These are phyloP conservation scores for Apamea anceps DNA, from an alignment of 2,888 invertebrate genomes.

Conservation along the genomic window DNA sequence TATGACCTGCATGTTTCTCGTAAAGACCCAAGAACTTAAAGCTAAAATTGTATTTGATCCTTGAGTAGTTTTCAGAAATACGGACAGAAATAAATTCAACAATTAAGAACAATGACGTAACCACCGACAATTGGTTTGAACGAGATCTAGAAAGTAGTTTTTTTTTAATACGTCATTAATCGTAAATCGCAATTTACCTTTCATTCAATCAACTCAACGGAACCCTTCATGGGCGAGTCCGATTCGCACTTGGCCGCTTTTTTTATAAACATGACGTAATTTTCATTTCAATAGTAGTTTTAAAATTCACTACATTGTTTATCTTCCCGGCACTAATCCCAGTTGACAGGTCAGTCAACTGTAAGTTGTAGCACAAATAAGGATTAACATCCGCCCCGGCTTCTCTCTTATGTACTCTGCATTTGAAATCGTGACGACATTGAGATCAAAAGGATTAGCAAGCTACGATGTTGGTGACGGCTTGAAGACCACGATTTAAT, in stretches of 20 bases:
- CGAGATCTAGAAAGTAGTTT: too few species aligned
- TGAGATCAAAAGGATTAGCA: constrained; percentile 52
- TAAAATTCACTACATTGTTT: not conserved
- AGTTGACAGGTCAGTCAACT: constrained; percentile 46
- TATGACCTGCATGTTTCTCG: not conserved
- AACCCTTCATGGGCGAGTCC: too few species aligned
- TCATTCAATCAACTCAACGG: too few species aligned
- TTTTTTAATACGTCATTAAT: too few species aligned
- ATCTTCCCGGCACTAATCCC: constrained; percentile 16
- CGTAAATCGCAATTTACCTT: too few species aligned
- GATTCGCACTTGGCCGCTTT: too few species aligned
- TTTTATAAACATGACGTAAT: not conserved
- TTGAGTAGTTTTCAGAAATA: not conserved
- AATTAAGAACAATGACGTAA: not conserved
- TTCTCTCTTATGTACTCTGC: constrained; percentile 1
- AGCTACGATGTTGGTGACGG: constrained; percentile 30
- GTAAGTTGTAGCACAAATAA: constrained; percentile 50
- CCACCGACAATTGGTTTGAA: too few species aligned
- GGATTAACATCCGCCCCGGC: constrained; percentile 22
- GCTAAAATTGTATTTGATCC: not conserved
- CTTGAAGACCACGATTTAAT: constrained; percentile 31
- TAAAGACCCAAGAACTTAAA: not conserved
- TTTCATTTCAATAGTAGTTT: too few species aligned
- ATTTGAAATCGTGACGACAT: constrained; percentile 49
- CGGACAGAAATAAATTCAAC: not conserved